These are phyloP conservation scores for Sapajus apella DNA, from an alignment of 2,113 vertebrate species.

Conservation along the genomic window DNA sequence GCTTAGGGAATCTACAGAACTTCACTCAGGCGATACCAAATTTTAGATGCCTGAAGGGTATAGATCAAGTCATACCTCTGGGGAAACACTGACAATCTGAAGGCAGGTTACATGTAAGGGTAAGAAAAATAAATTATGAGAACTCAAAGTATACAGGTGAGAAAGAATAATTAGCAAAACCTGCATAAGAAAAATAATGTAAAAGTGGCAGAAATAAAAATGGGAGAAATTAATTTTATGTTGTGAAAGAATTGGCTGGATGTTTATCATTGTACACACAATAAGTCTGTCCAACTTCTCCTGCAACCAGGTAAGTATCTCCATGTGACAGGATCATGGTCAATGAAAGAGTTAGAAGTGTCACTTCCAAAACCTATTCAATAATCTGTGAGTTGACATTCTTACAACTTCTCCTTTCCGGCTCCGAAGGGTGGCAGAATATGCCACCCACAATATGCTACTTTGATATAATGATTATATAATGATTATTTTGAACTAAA, in stretches of 20 bases:
- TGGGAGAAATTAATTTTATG: not conserved
- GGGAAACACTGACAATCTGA: not conserved
- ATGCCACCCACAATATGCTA: not conserved
- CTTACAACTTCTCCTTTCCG: not conserved
- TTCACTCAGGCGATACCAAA: not conserved
- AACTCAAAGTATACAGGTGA: not conserved
- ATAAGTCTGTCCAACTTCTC: not conserved
- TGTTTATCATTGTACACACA: not conserved
- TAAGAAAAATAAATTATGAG: not conserved
- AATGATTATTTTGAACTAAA: not conserved
- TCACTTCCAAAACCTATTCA: not conserved
- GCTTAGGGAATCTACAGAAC: not conserved
- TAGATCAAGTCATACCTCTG: not conserved
- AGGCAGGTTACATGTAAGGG: not conserved
- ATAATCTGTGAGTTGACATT: not conserved
- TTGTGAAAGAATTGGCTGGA: not conserved
- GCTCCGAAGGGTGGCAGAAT: not conserved
- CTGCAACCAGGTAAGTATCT: not conserved
- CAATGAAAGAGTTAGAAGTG: not conserved
- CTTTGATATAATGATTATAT: not conserved
- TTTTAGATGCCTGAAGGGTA: not conserved
- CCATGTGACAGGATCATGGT: not conserved
- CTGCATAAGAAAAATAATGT: not conserved
- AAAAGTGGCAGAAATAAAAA: not conserved
- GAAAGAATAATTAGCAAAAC: not conserved